Evolutionary conservation across 2,888 invertebrate genomes (phyloP).

Genomic region (Crematogaster levior): DNA sequence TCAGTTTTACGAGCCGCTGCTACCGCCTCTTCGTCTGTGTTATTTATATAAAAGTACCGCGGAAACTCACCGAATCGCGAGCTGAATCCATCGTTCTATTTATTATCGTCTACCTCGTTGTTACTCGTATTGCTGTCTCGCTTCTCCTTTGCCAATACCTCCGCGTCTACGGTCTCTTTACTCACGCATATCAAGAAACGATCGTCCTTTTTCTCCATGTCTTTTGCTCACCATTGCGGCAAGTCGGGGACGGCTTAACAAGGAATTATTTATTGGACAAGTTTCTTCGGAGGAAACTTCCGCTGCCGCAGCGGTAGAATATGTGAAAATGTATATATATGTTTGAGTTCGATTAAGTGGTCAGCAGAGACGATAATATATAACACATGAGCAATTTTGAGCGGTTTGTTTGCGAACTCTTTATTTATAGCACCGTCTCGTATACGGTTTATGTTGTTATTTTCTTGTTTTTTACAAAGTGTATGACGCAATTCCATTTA

Average conservation of each 20-base stretch:
- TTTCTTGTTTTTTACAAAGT: neutral
- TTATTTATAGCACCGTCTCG: conserved; percentile 13
- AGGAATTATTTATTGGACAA: conserved; percentile 78
- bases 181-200: conserved; percentile 47
- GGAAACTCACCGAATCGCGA: conserved; percentile 65
- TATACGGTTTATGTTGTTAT: neutral
- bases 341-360: conserved; percentile 29
- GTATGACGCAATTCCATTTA: neutral
- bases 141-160: conserved; percentile 46
- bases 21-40: conserved; percentile 65
- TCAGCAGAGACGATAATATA: conserved; percentile 16
- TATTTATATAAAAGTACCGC: conserved; percentile 71
- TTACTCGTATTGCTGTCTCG: conserved; percentile 35
- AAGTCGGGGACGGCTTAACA: conserved; percentile 63
- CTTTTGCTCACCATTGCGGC: conserved; percentile 50
- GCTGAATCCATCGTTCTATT: conserved; percentile 73
- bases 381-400: conserved; percentile 1
- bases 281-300: conserved; percentile 73
- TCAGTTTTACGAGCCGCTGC: conserved; percentile 74
- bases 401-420: conserved; percentile 19
- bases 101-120: conserved; percentile 66
- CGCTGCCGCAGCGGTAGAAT: conserved; percentile 62
- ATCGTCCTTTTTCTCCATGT: conserved; percentile 52
- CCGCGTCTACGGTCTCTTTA: conserved; percentile 58
- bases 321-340: conserved; percentile 29